Evolutionary conservation across 2,888 invertebrate genomes (phyloP).

Genomic region (Apomyelois bistriatella): DNA sequence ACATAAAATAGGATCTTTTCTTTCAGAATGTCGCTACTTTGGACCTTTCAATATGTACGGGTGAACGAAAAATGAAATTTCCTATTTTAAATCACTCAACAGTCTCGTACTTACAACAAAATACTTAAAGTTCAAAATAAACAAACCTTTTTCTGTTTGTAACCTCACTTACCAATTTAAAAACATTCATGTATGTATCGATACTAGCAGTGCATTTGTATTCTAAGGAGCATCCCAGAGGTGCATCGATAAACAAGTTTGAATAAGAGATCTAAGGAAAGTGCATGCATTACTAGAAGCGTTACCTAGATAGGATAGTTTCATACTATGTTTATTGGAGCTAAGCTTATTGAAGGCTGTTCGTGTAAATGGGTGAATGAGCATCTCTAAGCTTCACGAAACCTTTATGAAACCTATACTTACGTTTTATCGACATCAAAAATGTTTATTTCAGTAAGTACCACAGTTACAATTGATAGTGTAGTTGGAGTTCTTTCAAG

Average conservation of each 20-base stretch:
- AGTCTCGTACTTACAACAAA: too few relatives aligned
- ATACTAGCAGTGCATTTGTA: conserved; percentile 11
- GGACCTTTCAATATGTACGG: too few relatives aligned
- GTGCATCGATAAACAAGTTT: conserved; percentile 19
- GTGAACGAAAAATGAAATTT: too few relatives aligned
- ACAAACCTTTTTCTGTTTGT: neutral
- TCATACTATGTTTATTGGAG: neutral
- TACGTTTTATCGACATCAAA: too few relatives aligned
- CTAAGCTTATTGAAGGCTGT: neutral
- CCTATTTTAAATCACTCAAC: too few relatives aligned
- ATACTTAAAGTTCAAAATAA: neutral
- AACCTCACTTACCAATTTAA: conserved; percentile 1
- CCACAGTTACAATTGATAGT: too few relatives aligned
- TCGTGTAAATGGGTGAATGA: neutral
- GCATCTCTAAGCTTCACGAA: too few relatives aligned
- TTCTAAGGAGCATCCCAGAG: conserved; percentile 12
- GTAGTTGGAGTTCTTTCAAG: too few relatives aligned
- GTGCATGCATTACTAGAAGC: conserved; percentile 16
- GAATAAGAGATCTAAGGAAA: conserved; percentile 23
- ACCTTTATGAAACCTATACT: too few relatives aligned
- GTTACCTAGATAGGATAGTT: neutral
- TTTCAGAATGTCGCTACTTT: too few relatives aligned
- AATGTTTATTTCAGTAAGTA: too few relatives aligned
- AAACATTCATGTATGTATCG: conserved; percentile 10
- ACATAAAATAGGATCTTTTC: too few relatives aligned